Conservation (phyloP, 2,113 vertebrate genomes). For the Xiphorhynchus elegans region DNA sequence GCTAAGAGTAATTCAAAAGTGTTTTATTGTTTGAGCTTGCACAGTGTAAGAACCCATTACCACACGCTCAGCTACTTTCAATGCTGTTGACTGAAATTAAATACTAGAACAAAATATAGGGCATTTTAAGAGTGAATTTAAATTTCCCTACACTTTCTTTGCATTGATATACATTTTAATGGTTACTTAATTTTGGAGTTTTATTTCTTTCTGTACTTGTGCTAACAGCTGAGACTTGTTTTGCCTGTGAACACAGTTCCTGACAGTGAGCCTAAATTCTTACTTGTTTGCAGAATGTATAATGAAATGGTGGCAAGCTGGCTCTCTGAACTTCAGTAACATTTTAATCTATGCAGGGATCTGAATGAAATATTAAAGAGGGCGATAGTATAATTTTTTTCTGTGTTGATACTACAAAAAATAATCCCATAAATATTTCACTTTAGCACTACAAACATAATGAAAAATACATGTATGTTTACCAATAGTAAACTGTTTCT, state of each 20-base stretch:
- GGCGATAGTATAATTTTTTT: conserved; percentile 4
- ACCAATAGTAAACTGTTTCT: neutral
- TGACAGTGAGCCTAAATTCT: neutral
- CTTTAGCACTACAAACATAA: neutral
- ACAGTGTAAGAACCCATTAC: conserved; percentile 41
- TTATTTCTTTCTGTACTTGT: neutral
- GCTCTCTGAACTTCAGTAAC: conserved; percentile 23
- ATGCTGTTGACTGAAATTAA: conserved; percentile 40
- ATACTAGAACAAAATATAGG: neutral
- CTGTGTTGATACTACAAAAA: conserved; percentile 22
- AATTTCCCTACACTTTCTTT: neutral
- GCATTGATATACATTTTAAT: conserved; percentile 22
- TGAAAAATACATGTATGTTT: neutral
- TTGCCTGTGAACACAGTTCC: neutral
- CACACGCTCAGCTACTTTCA: neutral
- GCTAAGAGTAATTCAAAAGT: neutral
- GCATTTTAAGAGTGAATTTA: conserved; percentile 15
- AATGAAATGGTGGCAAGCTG: conserved; percentile 4
- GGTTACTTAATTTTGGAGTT: conserved; percentile 5
- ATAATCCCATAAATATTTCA: conserved; percentile 30
- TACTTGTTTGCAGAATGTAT: neutral
- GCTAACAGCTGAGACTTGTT: conserved; percentile 8
- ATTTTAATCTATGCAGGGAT: conserved; percentile 36
- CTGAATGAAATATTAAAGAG: conserved; percentile 57
- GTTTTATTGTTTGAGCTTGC: conserved; percentile 42